Evolutionary conservation across 2,888 invertebrate genomes (phyloP).

Genomic region (Tipula confusa): DNA sequence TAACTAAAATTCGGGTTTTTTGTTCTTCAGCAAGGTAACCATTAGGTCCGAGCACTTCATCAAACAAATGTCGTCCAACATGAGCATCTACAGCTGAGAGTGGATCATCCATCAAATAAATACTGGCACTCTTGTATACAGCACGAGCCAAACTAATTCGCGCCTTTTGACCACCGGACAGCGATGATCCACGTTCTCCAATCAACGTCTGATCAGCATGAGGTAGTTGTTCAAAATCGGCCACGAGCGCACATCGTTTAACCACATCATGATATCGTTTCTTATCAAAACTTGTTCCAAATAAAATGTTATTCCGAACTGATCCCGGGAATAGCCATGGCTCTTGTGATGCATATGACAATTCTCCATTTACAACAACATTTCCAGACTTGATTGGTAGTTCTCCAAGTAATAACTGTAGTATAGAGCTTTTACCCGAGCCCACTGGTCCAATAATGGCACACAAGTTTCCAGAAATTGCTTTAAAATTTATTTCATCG

Average conservation of each 20-base stretch:
- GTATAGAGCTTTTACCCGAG: conserved; percentile 45
- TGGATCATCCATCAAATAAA: conserved; percentile 77
- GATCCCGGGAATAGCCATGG: conserved; percentile 64
- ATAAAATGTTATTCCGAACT: conserved; percentile 69
- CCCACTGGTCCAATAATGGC: conserved; percentile 3
- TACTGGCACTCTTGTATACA: conserved; percentile 66
- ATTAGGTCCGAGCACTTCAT: conserved; percentile 61
- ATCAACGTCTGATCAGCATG: conserved; percentile 56
- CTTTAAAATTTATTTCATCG: not conserved
- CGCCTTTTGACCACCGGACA: conserved; percentile 5
- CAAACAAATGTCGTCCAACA: conserved; percentile 70
- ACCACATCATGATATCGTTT: conserved; percentile 56
- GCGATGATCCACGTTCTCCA: conserved; percentile 65
- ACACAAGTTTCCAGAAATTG: conserved; percentile 7
- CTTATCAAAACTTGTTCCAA: conserved; percentile 60
- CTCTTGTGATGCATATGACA: conserved; percentile 63
- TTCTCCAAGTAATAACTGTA: conserved; percentile 59
- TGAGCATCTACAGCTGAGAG: conserved; percentile 73
- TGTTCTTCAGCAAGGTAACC: conserved; percentile 54
- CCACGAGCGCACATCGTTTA: conserved; percentile 45
- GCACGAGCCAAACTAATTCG: conserved; percentile 63
- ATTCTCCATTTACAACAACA: conserved; percentile 52
- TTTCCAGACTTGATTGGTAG: conserved; percentile 53
- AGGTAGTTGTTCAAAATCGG: conserved; percentile 49
- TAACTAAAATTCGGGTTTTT: conserved; percentile 64